Evolutionary conservation across 1,140 invertebrate species (phyloP).

Genomic region (Pemphigus obesinymphae): DNA sequence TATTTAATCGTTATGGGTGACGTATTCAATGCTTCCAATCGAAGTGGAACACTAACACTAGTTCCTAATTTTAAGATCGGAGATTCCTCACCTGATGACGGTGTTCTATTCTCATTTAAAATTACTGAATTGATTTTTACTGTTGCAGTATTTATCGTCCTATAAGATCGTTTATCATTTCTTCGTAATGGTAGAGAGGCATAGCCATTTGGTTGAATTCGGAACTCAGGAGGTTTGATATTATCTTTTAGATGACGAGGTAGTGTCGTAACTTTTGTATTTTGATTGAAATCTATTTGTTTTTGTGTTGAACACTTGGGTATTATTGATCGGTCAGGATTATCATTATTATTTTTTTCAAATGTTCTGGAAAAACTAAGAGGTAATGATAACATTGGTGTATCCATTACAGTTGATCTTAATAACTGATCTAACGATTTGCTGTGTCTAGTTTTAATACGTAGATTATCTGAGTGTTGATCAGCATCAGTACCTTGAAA

Average conservation of each 20-base stretch:
- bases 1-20: conserved; percentile 5
- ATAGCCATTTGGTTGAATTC: conserved; percentile 27
- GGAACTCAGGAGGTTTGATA: conserved; percentile 15
- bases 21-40: neutral
- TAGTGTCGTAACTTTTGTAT: conserved; percentile 18
- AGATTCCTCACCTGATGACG: neutral
- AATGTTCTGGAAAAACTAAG: conserved; percentile 22
- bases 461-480: neutral
- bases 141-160: neutral
- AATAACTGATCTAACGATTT: conserved; percentile 71
- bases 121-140: neutral
- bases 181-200: conserved; percentile 16
- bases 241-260: conserved; percentile 26
- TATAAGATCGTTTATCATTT: neutral
- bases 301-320: neutral
- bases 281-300: neutral
- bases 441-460: conserved; percentile 60
- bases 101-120: neutral
- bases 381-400: conserved; percentile 39
- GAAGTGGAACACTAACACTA: conserved; percentile 23
- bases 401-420: conserved; percentile 42
- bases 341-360: conserved; percentile 23
- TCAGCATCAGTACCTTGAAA: neutral
- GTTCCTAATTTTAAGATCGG: conserved; percentile 1
- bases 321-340: neutral